Evolutionary conservation across 1,140 invertebrate genomes (phyloP), one percentile per base, ranked within the genome.

Genomic region (Phenacoccus solenopsis): DNA sequence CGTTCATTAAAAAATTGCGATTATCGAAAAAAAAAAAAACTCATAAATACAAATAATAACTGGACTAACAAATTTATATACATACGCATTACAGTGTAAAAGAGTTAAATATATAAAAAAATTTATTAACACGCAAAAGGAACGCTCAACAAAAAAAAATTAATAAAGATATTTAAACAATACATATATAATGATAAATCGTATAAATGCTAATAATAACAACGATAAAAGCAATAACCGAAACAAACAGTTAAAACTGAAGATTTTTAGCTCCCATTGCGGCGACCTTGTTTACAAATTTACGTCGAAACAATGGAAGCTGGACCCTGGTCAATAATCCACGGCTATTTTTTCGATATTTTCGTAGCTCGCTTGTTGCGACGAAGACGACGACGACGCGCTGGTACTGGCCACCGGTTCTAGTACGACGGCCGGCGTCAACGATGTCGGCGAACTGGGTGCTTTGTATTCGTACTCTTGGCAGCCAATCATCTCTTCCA

Each of bases 401-500:
- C 59, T 64, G 3, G 59, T 64, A 24, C 22, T 27, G 4, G 59
- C 59, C 21, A 27, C 25, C 59, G 59, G 25, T 10, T 24, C 21
- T 22, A 64, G 25, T 24, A 25, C 59, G 20, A 64, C 59, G 59
- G 25, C 21, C 25, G 59, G 25, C 9, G 59, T 24, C 22, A 64
- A 27, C 10, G 59, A 24, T 25, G 10, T 16, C 5, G 59, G 59
- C 21, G 59, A 64, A 64, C 22, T 25, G 16, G 59, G 59, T 1
- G 59, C 10, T 25, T 24, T 25, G 25, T 64, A 64, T 64, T 64
- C 59, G 59, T 24, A 64, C 2, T 64, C 22, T 16, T 24, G 59
- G 22, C 22, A 64, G 5, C 20, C 4, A 20, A 10, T 24, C 59
- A 20, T 24, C 25, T 88, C 87, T 74, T 88, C 87, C 20, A 91